Base-by-base conservation (phyloP, 2,888 invertebrate species). In the Aphelenchoides bicaudatus region DNA sequence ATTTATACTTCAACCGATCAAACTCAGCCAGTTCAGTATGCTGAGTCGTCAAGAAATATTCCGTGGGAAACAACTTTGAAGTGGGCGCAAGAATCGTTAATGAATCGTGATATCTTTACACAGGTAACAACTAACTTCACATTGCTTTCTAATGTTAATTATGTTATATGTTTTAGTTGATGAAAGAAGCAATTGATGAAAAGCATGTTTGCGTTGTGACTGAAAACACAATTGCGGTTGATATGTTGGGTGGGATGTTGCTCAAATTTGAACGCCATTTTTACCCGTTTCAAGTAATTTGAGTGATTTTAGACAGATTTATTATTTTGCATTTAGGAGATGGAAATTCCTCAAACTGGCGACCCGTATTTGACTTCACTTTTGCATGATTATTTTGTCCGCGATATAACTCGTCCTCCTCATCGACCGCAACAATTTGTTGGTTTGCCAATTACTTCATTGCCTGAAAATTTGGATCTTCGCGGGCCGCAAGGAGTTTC, bases 81-180 rank as follows among this genome's bases (percentile, higher is more conserved):
- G 43, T 72, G 77, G 74, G 77, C 77, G 0, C 74, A 74, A 38
- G 69, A 78, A 43, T 68, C 74, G 1, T 58, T 77, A 19, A 61
- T 77, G 27, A 62, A 64, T 39, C 57, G 68, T n/a, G 75, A 78
- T 37, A 71, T 70, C 13, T 77, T 71, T 55, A 57, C 64, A 23
- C 58, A 55, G 38, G 72, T 74, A 34, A 28, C n/a, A 28, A 2
- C 31, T 30, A 29, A 51, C 16, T 25, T 23, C 27, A 39, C 16
- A n/a, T 25, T 43, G 1, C 13, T 21, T 28, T 13, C 8, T 49
- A 13, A 46, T 13, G 16, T 49, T 19, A 52, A 56, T 49, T 56
- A 49, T 28, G 23, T 19, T 13, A 13, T 49, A 13, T 51, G 54
- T 62, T 68, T 59, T 52, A 73, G 71, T 55, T 76, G 23, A 66